Evolutionary conservation across 2,797 vertebrate species (phyloP).

Genomic region (Lagodon rhomboides): DNA sequence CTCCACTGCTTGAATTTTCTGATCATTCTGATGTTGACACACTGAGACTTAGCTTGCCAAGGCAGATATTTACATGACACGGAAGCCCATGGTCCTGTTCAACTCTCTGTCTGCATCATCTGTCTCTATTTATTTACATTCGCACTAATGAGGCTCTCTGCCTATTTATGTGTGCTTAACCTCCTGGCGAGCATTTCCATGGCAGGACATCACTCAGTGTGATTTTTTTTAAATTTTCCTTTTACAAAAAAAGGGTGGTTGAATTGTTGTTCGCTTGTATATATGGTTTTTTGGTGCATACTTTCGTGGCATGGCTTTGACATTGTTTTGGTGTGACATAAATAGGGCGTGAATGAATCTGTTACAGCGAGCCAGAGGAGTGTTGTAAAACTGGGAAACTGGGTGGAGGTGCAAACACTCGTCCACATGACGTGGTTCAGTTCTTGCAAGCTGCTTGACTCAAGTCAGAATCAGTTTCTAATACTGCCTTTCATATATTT

Average conservation of each 20-base stretch:
- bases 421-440: background rate
- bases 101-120: constrained; percentile 43
- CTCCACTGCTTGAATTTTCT: constrained; percentile 10
- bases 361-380: constrained; percentile 38
- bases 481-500: background rate
- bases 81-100: constrained; percentile 17
- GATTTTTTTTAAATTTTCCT: constrained; percentile 29
- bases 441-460: background rate
- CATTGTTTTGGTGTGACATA: constrained; percentile 50
- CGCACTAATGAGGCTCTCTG: constrained; percentile 54
- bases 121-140: constrained; percentile 62
- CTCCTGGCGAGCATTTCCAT: constrained; percentile 45
- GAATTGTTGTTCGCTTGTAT: constrained; percentile 7
- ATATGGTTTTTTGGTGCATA: constrained; percentile 1
- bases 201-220: constrained; percentile 15
- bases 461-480: background rate
- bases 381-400: background rate
- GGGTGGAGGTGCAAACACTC: background rate
- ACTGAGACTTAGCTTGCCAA: constrained; percentile 40
- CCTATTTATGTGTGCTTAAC: constrained; percentile 54
- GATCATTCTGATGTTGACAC: constrained; percentile 36
- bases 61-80: constrained; percentile 51
- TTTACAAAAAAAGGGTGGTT: background rate
- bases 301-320: constrained; percentile 1
- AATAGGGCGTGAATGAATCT: constrained; percentile 16